These are phyloP conservation scores for Recurvirostra avosetta DNA, from an alignment of 2,113 vertebrate genomes.

Conservation along the genomic window DNA sequence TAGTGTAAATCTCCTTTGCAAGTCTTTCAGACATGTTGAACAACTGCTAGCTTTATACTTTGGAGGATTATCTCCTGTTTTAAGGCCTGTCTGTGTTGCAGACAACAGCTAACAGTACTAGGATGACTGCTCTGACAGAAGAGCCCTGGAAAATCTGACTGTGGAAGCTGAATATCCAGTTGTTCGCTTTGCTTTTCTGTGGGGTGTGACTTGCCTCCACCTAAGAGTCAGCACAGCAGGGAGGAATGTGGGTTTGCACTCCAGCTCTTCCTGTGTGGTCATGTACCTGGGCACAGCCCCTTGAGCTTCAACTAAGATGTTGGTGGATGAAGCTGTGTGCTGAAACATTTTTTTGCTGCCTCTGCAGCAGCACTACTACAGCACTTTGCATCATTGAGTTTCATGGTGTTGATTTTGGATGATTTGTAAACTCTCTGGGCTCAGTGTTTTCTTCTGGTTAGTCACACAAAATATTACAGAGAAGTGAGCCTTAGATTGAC, in stretches of 20 bases:
- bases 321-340: background rate
- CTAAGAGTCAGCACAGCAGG: background rate
- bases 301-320: fast-evolving
- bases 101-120: background rate
- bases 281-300: background rate
- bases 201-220: background rate
- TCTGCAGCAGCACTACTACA: background rate
- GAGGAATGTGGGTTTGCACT: background rate
- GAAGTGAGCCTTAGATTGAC: background rate
- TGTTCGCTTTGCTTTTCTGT: background rate
- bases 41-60: background rate
- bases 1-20: conserved; percentile 15
- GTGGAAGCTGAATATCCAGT: background rate
- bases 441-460: background rate
- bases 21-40: background rate
- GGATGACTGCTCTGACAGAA: background rate
- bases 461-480: background rate
- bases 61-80: background rate
- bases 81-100: background rate
- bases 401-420: background rate
- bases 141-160: background rate
- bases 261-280: background rate
- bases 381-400: background rate
- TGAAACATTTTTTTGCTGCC: background rate
- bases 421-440: background rate